Percentiles rank a stretch among this genome's conserved stretches.
Evolutionary conservation across 23 tunicate species (phyloP).

Genomic region (Phallusia fumigata): DNA sequence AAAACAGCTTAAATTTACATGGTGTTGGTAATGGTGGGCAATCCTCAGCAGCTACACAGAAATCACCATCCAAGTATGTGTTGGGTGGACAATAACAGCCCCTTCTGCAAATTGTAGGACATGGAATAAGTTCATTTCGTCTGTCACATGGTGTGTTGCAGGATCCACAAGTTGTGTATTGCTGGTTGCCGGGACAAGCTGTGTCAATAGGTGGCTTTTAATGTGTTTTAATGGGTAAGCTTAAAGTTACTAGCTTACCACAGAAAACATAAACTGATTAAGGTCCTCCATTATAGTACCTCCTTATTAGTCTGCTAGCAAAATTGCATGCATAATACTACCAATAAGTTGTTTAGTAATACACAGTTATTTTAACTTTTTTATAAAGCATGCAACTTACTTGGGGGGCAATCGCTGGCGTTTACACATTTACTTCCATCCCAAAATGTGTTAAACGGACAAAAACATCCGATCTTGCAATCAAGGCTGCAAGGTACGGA

Average conservation of each 20-base stretch:
- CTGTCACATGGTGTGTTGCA: constrained; percentile 5
- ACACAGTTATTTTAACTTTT: too few relatives aligned
- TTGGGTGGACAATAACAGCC: constrained; percentile 36
- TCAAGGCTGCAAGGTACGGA: neutral
- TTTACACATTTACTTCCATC: constrained; percentile 21
- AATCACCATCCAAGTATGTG: constrained; percentile 21
- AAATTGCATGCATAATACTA: too few relatives aligned
- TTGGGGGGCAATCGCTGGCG: constrained; percentile 25
- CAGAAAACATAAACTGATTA: too few relatives aligned
- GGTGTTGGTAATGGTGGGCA: constrained; percentile 16
- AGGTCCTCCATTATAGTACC: too few relatives aligned
- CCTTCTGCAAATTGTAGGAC: neutral
- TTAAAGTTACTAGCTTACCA: neutral
- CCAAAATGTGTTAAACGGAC: constrained; percentile 25
- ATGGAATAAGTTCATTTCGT: neutral
- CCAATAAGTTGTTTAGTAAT: too few relatives aligned
- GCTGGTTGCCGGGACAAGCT: constrained; percentile 20
- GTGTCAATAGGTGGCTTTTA: neutral
- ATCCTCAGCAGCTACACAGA: constrained; percentile 25
- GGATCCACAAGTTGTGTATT: constrained; percentile 3
- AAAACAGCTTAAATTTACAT: too few relatives aligned
- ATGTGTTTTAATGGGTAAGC: neutral
- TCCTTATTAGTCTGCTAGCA: too few relatives aligned
- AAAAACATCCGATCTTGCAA: constrained; percentile 20
- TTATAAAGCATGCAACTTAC: too few relatives aligned